phyloP scores from a whole-genome alignment of 2,797 vertebrate genomes.

The Argya squamiceps region DNA sequence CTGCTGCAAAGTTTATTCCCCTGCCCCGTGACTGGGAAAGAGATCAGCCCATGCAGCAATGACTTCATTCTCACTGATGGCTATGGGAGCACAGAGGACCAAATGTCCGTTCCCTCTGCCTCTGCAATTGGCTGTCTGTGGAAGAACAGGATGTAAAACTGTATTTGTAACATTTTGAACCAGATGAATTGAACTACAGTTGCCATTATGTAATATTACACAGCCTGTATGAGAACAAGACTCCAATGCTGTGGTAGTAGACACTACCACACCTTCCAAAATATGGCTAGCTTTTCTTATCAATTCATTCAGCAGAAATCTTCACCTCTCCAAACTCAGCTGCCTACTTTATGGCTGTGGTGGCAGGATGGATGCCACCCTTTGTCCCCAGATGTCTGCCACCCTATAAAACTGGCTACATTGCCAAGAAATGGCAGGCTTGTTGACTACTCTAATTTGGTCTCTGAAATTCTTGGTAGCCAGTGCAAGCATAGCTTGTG shows the following conservation, averaged over 20 bases:
- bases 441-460: not conserved
- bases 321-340: not conserved
- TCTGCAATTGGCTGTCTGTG: not conserved
- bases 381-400: not conserved
- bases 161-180: not conserved
- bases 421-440: no score
- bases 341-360: not conserved
- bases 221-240: not conserved
- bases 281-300: not conserved
- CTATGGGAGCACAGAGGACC: fast-evolving
- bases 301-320: not conserved
- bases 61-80: not conserved
- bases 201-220: not conserved
- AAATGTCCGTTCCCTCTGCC: not conserved
- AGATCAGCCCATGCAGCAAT: not conserved
- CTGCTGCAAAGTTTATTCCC: not conserved
- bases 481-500: not conserved
- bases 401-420: fast-evolving
- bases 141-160: not conserved
- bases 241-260: not conserved
- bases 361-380: not conserved
- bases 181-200: not conserved
- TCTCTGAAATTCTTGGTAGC: not conserved
- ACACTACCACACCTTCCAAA: not conserved
- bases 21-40: not conserved